Conservation (phyloP, 2,113 vertebrate species). For the Oceanites oceanicus region DNA sequence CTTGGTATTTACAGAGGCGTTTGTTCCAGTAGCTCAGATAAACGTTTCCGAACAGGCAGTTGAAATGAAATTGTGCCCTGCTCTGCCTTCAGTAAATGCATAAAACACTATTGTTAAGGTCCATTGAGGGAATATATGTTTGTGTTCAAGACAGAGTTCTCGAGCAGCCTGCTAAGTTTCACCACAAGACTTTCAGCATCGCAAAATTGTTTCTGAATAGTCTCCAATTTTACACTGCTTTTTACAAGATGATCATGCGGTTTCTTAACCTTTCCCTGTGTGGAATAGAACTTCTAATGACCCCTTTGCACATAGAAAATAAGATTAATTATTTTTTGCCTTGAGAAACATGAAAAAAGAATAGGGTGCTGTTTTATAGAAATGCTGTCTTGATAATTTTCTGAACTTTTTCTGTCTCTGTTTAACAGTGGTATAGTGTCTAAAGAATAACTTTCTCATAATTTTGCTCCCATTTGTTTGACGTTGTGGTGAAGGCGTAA, state of each 20-base stretch:
- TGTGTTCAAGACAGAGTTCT: not conserved
- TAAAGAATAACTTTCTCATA: not conserved
- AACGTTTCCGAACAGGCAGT: not conserved
- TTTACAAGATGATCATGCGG: not conserved
- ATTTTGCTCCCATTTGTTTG: not conserved
- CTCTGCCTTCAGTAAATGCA: not conserved
- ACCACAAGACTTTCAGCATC: not conserved
- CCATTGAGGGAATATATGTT: not conserved
- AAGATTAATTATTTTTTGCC: not conserved
- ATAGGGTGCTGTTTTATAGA: not conserved
- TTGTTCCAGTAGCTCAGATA: not conserved
- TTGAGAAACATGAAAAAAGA: not conserved
- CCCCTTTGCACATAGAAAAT: not conserved
- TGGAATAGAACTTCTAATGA: not conserved
- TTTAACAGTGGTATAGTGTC: not conserved
- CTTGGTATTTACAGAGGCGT: not conserved
- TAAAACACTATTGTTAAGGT: not conserved
- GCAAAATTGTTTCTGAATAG: not conserved
- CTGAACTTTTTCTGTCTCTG: not conserved
- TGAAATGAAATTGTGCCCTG: not conserved
- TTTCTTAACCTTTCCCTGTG: not conserved
- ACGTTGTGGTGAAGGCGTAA: not conserved
- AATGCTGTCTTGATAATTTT: not conserved
- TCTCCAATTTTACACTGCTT: not conserved
- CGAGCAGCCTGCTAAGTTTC: not conserved